A percentile compares a stretch with the other conserved stretches of the same genome.
Evolutionary conservation across 1,140 invertebrate species (phyloP).

Genomic region (Drosophila micromelanica): DNA sequence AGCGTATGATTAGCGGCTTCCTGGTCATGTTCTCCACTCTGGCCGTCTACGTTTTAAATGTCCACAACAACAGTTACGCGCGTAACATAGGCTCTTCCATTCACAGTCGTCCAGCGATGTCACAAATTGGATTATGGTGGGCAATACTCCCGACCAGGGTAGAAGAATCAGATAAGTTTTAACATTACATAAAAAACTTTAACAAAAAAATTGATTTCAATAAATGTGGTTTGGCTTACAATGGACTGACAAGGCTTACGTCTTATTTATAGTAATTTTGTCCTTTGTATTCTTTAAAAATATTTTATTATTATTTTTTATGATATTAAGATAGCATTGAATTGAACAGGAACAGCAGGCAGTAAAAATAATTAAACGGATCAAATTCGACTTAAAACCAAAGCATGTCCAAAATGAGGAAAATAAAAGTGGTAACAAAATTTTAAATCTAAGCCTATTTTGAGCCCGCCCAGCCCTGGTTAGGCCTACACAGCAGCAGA

Average conservation of each 20-base stretch:
- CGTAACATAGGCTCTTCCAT: constrained; percentile 28
- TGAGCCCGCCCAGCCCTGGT: constrained; percentile 28
- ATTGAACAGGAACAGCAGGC: too few relatives aligned
- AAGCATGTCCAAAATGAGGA: too few relatives aligned
- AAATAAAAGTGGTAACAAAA: background rate
- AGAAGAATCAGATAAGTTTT: background rate
- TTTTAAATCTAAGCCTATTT: background rate
- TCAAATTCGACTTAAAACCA: too few relatives aligned
- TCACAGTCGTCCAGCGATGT: constrained; percentile 47
- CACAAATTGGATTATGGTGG: constrained; percentile 65
- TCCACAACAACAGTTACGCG: constrained; percentile 31
- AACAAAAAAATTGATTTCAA: too few relatives aligned
- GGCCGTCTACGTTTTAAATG: constrained; percentile 6
- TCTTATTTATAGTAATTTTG: too few relatives aligned
- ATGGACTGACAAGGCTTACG: too few relatives aligned
- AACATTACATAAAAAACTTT: background rate
- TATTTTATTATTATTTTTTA: too few relatives aligned
- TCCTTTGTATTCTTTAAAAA: too few relatives aligned
- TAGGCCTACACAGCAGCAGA: constrained; percentile 13
- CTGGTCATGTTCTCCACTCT: background rate
- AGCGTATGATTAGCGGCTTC: background rate
- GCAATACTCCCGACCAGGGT: constrained; percentile 24
- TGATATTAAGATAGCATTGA: too few relatives aligned
- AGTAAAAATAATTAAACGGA: too few relatives aligned
- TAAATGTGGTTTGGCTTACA: too few relatives aligned